Evolutionary conservation across 2,888 invertebrate genomes (phyloP).

Genomic region (Dasypogon diadema): DNA sequence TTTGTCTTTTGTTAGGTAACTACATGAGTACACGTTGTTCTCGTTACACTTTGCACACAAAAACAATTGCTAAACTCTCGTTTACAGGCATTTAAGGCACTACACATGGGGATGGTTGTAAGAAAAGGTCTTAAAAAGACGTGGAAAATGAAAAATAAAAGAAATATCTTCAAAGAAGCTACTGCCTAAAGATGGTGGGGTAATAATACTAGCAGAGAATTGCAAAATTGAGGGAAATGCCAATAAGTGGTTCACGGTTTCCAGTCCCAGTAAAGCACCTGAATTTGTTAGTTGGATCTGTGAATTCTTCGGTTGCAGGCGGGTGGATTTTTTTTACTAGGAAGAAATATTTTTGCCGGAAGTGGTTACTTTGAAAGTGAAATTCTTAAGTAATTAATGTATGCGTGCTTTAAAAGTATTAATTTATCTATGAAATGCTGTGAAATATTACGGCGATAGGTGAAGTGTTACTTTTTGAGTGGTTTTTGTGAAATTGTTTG

Average conservation of each 20-base stretch:
- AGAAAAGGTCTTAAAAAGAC: constrained; percentile 8
- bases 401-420: no score
- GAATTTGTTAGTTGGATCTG: constrained; percentile 11
- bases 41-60: constrained; percentile 54
- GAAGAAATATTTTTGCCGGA: constrained; percentile 12
- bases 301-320: not conserved
- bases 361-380: constrained; percentile 19
- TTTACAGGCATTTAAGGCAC: constrained; percentile 31
- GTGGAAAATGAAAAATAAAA: not conserved
- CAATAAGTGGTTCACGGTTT: constrained; percentile 45
- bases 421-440: no score
- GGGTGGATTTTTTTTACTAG: not conserved
- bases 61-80: constrained; percentile 50
- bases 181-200: constrained; percentile 17
- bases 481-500: no score
- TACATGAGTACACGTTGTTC: constrained; percentile 32
- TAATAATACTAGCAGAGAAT: constrained; percentile 8
- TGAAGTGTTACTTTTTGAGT: no score
- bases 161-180: no score
- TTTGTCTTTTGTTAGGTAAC: constrained; percentile 52
- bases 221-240: constrained; percentile 44
- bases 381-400: not conserved
- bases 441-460: no score
- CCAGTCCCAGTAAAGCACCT: constrained; percentile 35
- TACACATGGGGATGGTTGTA: constrained; percentile 14